Conservation (phyloP, 2,113 vertebrate genomes). For the Capra hircus region DNA sequence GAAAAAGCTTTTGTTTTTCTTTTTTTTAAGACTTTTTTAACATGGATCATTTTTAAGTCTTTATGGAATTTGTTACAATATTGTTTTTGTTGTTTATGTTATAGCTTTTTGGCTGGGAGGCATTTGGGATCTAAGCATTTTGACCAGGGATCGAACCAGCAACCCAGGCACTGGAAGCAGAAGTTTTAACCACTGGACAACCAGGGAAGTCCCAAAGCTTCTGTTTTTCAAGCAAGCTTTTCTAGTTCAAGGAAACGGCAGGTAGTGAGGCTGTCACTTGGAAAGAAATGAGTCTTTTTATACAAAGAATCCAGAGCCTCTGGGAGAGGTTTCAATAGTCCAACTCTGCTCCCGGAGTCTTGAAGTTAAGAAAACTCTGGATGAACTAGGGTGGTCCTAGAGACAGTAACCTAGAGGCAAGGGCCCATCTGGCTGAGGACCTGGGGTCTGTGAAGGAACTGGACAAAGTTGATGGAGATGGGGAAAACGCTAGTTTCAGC, state of each 20-base stretch:
- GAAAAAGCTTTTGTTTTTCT: background rate
- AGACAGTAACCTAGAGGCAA: background rate
- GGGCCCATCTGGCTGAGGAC: background rate
- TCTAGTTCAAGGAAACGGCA: background rate
- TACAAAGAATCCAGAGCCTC: background rate
- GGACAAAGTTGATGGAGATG: too few species aligned
- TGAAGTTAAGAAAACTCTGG: background rate
- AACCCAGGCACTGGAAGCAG: background rate
- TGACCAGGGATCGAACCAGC: background rate
- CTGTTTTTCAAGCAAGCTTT: background rate
- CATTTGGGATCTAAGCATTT: background rate
- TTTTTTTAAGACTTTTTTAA: background rate
- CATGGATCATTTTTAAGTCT: background rate
- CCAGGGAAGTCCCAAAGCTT: background rate
- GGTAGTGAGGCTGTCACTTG: background rate
- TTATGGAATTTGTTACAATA: background rate
- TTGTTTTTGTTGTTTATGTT: background rate
- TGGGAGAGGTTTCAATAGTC: background rate
- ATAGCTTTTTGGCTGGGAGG: background rate
- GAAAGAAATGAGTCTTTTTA: background rate
- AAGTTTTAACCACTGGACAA: background rate
- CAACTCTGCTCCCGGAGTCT: background rate
- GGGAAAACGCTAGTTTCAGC: background rate
- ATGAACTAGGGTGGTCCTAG: background rate
- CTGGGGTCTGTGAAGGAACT: background rate